Percentiles rank a stretch among this genome's conserved stretches.
phyloP scores from a whole-genome alignment of 1,140 invertebrate genomes.

The Ylistrum balloti region DNA sequence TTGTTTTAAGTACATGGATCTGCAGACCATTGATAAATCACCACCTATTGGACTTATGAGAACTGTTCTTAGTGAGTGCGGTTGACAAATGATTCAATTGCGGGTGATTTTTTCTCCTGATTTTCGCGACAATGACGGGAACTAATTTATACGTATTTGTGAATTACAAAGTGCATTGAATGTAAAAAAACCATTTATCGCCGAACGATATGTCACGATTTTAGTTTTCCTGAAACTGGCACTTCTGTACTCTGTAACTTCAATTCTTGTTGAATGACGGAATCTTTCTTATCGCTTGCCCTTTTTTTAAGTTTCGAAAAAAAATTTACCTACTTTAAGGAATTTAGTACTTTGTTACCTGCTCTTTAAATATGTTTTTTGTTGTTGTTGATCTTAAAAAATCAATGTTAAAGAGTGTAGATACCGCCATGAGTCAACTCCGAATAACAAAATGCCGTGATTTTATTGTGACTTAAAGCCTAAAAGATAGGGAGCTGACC shows the following conservation, averaged over 20 bases:
- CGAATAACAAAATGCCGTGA: not conserved
- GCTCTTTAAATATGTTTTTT: not conserved
- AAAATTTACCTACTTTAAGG: not conserved
- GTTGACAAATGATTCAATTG: too few species aligned
- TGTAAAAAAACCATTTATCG: not conserved
- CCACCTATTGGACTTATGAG: too few species aligned
- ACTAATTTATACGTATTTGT: not conserved
- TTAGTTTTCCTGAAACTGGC: not conserved
- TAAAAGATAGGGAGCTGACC: not conserved
- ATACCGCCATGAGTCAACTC: not conserved
- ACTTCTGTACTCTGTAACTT: not conserved
- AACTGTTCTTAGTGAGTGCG: too few species aligned
- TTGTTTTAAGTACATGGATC: too few species aligned
- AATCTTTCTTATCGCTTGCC: not conserved
- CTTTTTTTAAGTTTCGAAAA: too few species aligned
- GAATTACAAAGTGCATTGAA: not conserved
- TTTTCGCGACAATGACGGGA: not conserved
- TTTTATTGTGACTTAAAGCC: not conserved
- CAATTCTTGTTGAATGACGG: not conserved
- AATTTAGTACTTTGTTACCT: not conserved
- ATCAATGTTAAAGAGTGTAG: not conserved
- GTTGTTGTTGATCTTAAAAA: not conserved
- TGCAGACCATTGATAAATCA: too few species aligned
- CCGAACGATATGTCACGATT: not conserved
- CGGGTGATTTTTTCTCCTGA: too few species aligned